A percentile compares a stretch with the other conserved stretches of the same genome.
Evolutionary conservation across 53 echinoderm and acorn worm genomes (phyloP).

Genomic region (Hippasteria phrygiana): DNA sequence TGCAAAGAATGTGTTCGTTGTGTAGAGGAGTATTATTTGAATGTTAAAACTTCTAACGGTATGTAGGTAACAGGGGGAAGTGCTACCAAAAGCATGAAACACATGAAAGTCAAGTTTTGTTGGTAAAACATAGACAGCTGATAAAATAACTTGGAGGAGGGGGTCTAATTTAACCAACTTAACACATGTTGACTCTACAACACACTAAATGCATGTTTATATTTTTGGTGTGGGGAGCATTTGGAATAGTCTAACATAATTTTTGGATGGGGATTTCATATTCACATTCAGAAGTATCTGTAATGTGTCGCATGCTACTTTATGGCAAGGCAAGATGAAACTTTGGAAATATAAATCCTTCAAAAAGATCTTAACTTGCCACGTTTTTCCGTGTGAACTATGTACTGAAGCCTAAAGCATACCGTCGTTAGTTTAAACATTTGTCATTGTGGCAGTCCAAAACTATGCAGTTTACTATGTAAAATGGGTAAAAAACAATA

Average conservation of each 20-base stretch:
- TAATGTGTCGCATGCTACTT: too few species aligned
- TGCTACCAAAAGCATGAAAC: background rate
- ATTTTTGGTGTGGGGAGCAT: too few species aligned
- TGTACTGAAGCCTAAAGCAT: background rate
- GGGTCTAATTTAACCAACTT: too few species aligned
- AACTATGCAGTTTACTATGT: conserved; percentile 38
- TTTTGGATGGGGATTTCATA: too few species aligned
- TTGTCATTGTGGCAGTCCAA: background rate
- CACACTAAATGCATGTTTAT: too few species aligned
- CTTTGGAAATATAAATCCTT: too few species aligned
- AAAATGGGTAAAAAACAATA: background rate
- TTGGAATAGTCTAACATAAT: too few species aligned
- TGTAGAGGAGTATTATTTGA: conserved; percentile 4
- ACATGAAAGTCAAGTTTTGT: background rate
- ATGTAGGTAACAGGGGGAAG: background rate
- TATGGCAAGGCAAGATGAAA: too few species aligned
- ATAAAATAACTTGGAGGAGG: background rate
- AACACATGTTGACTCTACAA: too few species aligned
- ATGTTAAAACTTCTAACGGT: background rate
- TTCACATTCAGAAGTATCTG: too few species aligned
- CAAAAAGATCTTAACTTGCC: background rate
- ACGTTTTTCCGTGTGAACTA: background rate
- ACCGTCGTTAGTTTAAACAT: background rate
- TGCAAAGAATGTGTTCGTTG: conserved; percentile 69
- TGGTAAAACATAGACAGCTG: background rate